Base-by-base conservation (phyloP, 2,888 invertebrate genomes). In the Habrosyne pyritoides region DNA sequence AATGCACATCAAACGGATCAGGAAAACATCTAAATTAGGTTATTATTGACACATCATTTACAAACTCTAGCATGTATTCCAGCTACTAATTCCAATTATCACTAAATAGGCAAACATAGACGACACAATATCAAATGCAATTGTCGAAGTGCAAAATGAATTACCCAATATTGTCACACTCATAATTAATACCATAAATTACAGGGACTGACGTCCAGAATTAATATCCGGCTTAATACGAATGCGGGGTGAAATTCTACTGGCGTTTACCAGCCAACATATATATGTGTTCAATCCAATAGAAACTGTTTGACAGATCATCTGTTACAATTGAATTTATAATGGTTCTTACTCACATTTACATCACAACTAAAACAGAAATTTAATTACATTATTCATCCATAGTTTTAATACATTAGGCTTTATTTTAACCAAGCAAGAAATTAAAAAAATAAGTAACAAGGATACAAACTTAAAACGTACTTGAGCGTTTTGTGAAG, bases 151-250 rank as follows among this genome's bases (percentile, higher is more conserved):
- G 28, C 48, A 47, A 56, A 59, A 56, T 56, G 56, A 56, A 60
- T 60, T 56, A 56, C 54, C 53, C 56, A 53, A 55, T 60, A 56
- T 56, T 60, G 54, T 52, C 54, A 26, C 36, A 51, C 48, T 53
- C 30, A 24, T 47, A 54, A 54, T 59, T 54, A 53, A 50, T 51
- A 52, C 52, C 53, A 36, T 54, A 53, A 48, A 59, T 59, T 52
- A 54, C 30, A 28, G 24, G 53, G 48, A 28, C n/a, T 56, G 54
- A 55, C 51, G 49, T 50, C 21, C 47, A 50, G 36, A 59, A 59
- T 59, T 59, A 56, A 59, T 54, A 56, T 52, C 42, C 14, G 46
- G 46, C 52, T 28, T 50, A 4, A 50, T 50, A 21, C 21, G 10
- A 50, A 30, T 30, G 4, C 18, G 12, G 48, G 42, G 7, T 18